Base-by-base conservation (phyloP, 2,797 vertebrate genomes). In the Amblyopsis hoosieri region DNA sequence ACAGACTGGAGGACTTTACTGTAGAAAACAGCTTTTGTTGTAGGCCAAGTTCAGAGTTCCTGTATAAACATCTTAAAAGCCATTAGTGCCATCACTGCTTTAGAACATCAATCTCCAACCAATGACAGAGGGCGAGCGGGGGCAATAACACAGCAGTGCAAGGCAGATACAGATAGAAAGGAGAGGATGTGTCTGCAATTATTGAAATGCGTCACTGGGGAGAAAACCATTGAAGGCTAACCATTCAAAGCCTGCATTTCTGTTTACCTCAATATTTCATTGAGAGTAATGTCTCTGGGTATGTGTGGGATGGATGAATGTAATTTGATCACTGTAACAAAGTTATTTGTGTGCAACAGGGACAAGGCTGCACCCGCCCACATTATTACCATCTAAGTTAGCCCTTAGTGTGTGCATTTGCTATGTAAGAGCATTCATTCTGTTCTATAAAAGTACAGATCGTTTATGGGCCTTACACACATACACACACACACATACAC, bases 171-270 rank as follows among this genome's bases (percentile, higher is more conserved):
- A 42, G 37, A 51, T 4, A 52, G 59, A 14, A 15, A 71, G 49
- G 6, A 23, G 17, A 12, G 8, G 17, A 42, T 49, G 45, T 1
- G 5, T 63, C 47, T 46, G 12, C 49, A n/a, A 42, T 4, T 33
- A 1, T 29, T 10, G 54, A 61, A 45, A 65, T 68, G 58, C 9
- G 45, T 69, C 71, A 65, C 5, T 15, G 65, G 12, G 4, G 23
- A 7, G 37, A 42, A 62, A 57, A 13, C 42, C 17, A 45, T 12
- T 64, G 31, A 62, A 62, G 50, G 60, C 50, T 53, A 17, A 13
- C 50, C 11, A 53, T 62, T 62, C 60, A 53, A 17, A 23, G 15
- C 6, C 23, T 29, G 50, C 53, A 48, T 11, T 9, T 48, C 48
- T 23, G 12, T 59, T 33, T 61, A 17, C 15, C 31, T 50, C 48